Base-by-base conservation (phyloP, 2,888 invertebrate genomes). In the Carpatolechia fugitivella region DNA sequence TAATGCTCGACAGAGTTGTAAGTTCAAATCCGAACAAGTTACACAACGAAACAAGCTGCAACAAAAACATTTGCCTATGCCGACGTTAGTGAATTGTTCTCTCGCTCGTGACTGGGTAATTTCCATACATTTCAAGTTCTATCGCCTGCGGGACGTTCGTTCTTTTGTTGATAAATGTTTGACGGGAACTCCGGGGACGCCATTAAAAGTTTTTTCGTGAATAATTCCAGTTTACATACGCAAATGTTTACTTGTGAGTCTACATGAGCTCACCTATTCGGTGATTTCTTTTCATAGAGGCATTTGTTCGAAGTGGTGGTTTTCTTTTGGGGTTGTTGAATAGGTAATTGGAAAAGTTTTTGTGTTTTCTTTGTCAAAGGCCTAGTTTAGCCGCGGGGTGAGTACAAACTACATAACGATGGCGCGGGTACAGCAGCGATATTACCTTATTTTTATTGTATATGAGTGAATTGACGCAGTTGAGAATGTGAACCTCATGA, bases 151-250 rank as follows among this genome's bases (percentile, higher is more conserved):
- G 89, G 88, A 89, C 87, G 88, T 88, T 89, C 88, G 85, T 89
- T 90, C 89, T 89, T 89, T 89, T 90, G 89, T 90, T 90, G 90
- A 90, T 89, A 90, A 89, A 89, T 89, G 89, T 89, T 90, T 90
- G 89, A 88, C 90, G 88, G 87, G 80, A 89, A 86, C 90, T 88
- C 87, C 82, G 80, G 88, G 87, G 90, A 90, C 89, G 89, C 90
- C 90, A 90, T 90, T 90, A 90, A 89, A 89, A 90, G 89, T 90
- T 90, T 89, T 89, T 90, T 88, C 88, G 88, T 86, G 88, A 89
- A 87, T 88, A 87, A 89, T 88, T 89, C 80, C 85, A 89, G 89
- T 89, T 89, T 89, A 88, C 90, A 89, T 88, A 88, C 88, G 87
- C 87, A 87, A 90, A 89, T 89, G 85, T 90, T 90, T 88, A 89